These are phyloP conservation scores for Periophthalmus modestus DNA, from an alignment of 2,113 vertebrate genomes.

Conservation along the genomic window DNA sequence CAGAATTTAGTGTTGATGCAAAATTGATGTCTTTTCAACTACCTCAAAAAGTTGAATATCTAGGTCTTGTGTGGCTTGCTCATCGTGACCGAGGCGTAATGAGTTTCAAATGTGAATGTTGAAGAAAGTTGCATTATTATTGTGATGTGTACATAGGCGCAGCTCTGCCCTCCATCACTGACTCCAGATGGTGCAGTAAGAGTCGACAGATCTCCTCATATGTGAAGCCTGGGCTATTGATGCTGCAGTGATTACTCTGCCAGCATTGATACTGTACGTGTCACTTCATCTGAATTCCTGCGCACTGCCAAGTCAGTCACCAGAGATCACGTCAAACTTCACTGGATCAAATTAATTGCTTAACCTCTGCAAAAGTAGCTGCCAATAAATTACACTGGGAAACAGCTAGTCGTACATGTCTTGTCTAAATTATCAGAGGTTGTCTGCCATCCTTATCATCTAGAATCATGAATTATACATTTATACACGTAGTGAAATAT, in stretches of 20 bases:
- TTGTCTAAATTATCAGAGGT: conserved; percentile 17
- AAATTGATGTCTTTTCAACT: not conserved
- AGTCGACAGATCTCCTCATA: conserved; percentile 27
- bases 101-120: not conserved
- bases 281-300: conserved; percentile 66
- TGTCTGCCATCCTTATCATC: conserved; percentile 8
- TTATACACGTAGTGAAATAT: not conserved
- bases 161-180: conserved; percentile 42
- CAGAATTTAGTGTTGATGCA: too few relatives aligned
- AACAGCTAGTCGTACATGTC: conserved; percentile 25
- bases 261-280: conserved; percentile 39
- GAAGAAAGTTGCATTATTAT: not conserved
- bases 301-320: conserved; percentile 60
- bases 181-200: conserved; percentile 18
- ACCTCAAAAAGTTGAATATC: not conserved
- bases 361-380: conserved; percentile 41
- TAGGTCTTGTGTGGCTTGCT: not conserved
- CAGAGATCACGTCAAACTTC: conserved; percentile 56
- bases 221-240: conserved; percentile 45
- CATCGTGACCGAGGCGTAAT: not conserved
- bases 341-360: conserved; percentile 63
- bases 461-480: not conserved
- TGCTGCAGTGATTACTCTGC: conserved; percentile 47
- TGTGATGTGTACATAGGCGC: conserved; percentile 13
- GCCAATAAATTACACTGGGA: conserved; percentile 31